These are phyloP conservation scores for Aquatica leii DNA, from an alignment of 2,888 invertebrate genomes.

Conservation along the genomic window DNA sequence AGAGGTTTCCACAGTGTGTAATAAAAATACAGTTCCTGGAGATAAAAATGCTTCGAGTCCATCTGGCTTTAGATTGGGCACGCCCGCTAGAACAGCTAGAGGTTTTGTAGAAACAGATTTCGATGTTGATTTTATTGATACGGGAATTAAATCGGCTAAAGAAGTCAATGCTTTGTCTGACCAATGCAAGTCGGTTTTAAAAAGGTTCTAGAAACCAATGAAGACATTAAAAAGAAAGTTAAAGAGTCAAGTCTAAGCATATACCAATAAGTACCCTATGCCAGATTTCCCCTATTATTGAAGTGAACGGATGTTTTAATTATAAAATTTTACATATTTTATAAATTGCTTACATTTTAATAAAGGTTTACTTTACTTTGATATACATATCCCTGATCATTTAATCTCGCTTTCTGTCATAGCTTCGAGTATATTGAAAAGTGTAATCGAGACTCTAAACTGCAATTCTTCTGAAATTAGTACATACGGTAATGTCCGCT, in stretches of 20 bases:
- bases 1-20: constrained; percentile 90
- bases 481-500: no score
- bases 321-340: not conserved
- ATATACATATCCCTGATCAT: no score
- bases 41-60: constrained; percentile 96
- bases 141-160: constrained; percentile 77
- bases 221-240: constrained; percentile 70
- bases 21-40: constrained; percentile 97
- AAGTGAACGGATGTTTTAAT: constrained; percentile 35
- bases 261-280: constrained; percentile 80
- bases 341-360: not conserved
- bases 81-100: constrained; percentile 94
- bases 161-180: constrained; percentile 69
- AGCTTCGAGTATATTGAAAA: no score
- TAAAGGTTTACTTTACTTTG: not conserved
- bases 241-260: constrained; percentile 75
- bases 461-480: no score
- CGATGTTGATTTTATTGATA: constrained; percentile 84
- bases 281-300: constrained; percentile 79
- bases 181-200: constrained; percentile 87
- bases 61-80: constrained; percentile 92
- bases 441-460: no score
- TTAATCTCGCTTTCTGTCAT: no score
- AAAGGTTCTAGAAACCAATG: constrained; percentile 71
- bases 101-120: constrained; percentile 89